Evolutionary conservation across 2,113 vertebrate species (phyloP).

Genomic region (Mus spicilegus): DNA sequence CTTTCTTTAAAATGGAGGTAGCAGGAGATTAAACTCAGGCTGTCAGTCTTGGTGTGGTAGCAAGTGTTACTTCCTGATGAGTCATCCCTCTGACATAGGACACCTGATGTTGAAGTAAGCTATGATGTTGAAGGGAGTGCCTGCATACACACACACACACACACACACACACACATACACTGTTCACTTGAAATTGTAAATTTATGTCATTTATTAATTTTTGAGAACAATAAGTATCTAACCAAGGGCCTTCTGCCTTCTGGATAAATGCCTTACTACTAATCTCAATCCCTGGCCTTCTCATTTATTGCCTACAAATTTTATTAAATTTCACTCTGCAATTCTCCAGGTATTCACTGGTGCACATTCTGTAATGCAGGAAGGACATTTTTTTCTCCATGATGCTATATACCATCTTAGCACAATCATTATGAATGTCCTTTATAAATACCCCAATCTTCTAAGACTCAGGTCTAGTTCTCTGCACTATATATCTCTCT

Average conservation of each 20-base stretch:
- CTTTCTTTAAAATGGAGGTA: too few relatives aligned
- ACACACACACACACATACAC: not conserved
- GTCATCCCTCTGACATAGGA: not conserved
- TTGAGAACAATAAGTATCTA: not conserved
- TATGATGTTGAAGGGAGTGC: not conserved
- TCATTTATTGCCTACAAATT: not conserved
- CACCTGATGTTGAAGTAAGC: not conserved
- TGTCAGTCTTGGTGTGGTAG: not conserved
- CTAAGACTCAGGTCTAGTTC: not conserved
- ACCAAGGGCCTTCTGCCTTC: not conserved
- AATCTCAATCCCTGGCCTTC: not conserved
- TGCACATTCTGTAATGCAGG: not conserved
- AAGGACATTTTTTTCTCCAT: not conserved
- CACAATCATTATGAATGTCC: not conserved
- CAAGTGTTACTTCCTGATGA: not conserved
- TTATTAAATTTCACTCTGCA: not conserved
- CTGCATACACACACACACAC: not conserved
- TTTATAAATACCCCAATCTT: not conserved
- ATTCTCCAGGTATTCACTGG: not conserved
- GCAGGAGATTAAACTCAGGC: not conserved
- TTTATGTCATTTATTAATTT: not conserved
- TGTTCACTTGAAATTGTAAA: not conserved
- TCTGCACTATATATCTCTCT: too few relatives aligned
- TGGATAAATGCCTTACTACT: not conserved
- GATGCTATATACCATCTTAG: not conserved